These are phyloP conservation scores for Elysia crispata DNA, from an alignment of 2,888 invertebrate genomes.

Conservation along the genomic window DNA sequence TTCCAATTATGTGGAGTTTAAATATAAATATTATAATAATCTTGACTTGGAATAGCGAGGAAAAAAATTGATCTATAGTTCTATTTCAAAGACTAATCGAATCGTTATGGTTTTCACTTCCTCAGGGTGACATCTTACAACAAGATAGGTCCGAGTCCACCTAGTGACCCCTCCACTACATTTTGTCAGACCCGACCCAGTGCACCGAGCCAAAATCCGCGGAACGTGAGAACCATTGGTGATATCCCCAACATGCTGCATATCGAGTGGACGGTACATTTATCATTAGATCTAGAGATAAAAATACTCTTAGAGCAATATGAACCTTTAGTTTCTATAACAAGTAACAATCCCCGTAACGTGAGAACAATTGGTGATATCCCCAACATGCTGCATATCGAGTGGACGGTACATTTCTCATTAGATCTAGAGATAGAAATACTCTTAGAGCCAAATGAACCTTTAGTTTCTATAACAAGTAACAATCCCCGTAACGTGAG, in stretches of 20 bases:
- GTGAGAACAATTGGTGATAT: constrained; percentile 72
- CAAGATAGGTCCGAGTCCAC: constrained; percentile 74
- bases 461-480: no score
- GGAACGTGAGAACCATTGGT: constrained; percentile 73
- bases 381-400: constrained; percentile 68
- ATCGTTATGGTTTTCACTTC: constrained; percentile 58
- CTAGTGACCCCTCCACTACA: constrained; percentile 67
- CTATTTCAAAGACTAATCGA: no score
- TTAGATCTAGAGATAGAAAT: no score
- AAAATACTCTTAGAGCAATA: no score
- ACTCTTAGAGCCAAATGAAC: no score
- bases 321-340: no score
- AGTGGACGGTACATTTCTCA: constrained; percentile 77
- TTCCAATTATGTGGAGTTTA: no score
- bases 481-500: constrained; percentile 74
- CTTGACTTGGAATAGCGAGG: no score
- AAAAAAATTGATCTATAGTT: no score
- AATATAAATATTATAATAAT: no score
- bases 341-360: constrained; percentile 70
- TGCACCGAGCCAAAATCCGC: constrained; percentile 64
- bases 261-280: constrained; percentile 76
- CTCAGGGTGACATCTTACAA: constrained; percentile 76
- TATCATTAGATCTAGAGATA: no score
- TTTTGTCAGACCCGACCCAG: constrained; percentile 64
- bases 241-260: constrained; percentile 67